A percentile compares a stretch with the other conserved stretches of the same genome.
phyloP scores from a whole-genome alignment of 1,140 invertebrate species.

The Drosophila grimshawi region DNA sequence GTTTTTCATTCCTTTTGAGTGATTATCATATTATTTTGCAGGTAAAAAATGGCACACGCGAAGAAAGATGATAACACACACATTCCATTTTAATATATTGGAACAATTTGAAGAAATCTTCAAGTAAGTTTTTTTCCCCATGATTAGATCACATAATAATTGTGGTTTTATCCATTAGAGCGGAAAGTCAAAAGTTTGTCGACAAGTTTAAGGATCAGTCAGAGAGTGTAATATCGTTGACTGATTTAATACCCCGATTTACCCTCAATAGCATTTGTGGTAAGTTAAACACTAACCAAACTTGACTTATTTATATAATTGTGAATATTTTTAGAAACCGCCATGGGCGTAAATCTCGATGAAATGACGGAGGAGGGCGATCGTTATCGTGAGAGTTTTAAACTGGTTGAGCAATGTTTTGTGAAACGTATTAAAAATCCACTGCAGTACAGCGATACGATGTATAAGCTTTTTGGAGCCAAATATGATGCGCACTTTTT shows the following conservation, averaged over 20 bases:
- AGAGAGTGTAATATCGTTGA: constrained; percentile 47
- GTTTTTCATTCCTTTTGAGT: too few relatives aligned
- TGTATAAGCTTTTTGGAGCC: constrained; percentile 57
- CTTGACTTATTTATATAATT: background rate
- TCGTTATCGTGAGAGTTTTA: constrained; percentile 66
- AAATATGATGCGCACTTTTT: constrained; percentile 47
- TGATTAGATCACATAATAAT: too few relatives aligned
- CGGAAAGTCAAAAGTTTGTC: constrained; percentile 83
- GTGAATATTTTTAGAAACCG: constrained; percentile 87
- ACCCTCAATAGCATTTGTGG: constrained; percentile 93
- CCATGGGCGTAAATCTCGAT: constrained; percentile 89
- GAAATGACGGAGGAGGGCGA: constrained; percentile 68
- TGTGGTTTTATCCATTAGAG: constrained; percentile 43
- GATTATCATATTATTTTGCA: background rate
- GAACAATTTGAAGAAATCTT: constrained; percentile 90
- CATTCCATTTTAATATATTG: constrained; percentile 95
- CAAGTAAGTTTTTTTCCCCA: constrained; percentile 84
- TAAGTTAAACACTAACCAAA: constrained; percentile 36
- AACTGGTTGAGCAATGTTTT: constrained; percentile 63
- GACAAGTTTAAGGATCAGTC: constrained; percentile 30
- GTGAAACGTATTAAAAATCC: constrained; percentile 64
- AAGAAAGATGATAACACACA: constrained; percentile 93
- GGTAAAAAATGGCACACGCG: constrained; percentile 90
- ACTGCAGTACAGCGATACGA: constrained; percentile 41
- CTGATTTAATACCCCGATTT: constrained; percentile 86